Conservation (phyloP, 2,797 vertebrate genomes). For the Erpetoichthys calabaricus region DNA sequence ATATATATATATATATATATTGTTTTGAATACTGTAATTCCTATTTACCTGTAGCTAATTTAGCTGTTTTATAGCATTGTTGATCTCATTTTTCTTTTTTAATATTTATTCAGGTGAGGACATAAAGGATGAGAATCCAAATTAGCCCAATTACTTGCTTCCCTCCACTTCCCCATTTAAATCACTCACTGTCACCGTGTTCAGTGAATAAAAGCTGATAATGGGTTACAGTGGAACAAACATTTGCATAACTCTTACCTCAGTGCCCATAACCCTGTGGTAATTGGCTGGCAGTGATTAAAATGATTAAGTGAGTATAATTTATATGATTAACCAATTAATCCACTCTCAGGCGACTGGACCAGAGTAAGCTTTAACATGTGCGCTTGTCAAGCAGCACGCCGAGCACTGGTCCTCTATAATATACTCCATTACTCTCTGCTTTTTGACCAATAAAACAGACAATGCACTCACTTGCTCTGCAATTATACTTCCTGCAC, state of each 20-base stretch:
- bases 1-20: too few relatives aligned
- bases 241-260: conserved; percentile 66
- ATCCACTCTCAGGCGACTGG: conserved; percentile 49
- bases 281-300: conserved; percentile 67
- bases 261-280: conserved; percentile 54
- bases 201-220: conserved; percentile 46
- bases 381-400: conserved; percentile 38
- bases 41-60: too few relatives aligned
- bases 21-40: too few relatives aligned
- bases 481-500: conserved; percentile 16
- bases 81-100: too few relatives aligned
- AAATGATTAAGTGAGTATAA: conserved; percentile 75
- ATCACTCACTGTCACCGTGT: conserved; percentile 51
- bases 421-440: conserved; percentile 35
- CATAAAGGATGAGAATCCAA: too few relatives aligned
- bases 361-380: conserved; percentile 33
- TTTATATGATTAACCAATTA: conserved; percentile 78
- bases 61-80: too few relatives aligned
- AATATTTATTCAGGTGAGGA: too few relatives aligned
- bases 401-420: conserved; percentile 20
- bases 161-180: conserved; percentile 27
- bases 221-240: conserved; percentile 54
- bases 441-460: conserved; percentile 22
- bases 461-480: conserved; percentile 17
- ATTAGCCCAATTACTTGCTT: conserved; percentile 23